These are phyloP conservation scores for Notothenia coriiceps DNA, from an alignment of 2,113 vertebrate genomes.

Conservation along the genomic window DNA sequence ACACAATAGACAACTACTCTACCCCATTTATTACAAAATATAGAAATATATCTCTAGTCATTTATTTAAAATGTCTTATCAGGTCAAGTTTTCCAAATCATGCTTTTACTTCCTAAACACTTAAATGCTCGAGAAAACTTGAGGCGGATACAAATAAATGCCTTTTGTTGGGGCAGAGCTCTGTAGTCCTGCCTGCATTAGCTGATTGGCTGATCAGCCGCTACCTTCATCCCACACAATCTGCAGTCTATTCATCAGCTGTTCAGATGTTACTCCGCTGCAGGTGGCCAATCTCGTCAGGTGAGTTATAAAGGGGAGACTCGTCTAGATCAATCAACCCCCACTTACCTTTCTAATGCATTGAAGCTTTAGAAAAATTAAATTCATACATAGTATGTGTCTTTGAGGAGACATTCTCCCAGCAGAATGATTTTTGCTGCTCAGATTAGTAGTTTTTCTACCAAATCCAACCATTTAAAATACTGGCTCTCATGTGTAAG, in stretches of 20 bases:
- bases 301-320: slow-evolving; percentile 1
- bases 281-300: slow-evolving; percentile 9
- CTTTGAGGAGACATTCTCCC: neutral
- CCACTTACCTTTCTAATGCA: neutral
- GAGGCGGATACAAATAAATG: too few species aligned
- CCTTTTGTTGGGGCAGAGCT: neutral
- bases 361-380: neutral
- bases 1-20: neutral
- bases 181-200: neutral
- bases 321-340: too few species aligned
- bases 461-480: too few species aligned
- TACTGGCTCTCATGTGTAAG: too few species aligned
- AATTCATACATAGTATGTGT: neutral
- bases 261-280: neutral
- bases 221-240: slow-evolving; percentile 25
- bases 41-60: too few species aligned
- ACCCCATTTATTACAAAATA: neutral
- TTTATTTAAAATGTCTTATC: neutral
- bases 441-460: neutral
- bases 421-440: slow-evolving; percentile 5
- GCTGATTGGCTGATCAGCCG: slow-evolving; percentile 12
- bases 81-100: neutral
- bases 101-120: neutral
- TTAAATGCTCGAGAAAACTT: neutral
- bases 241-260: slow-evolving; percentile 4